Percentiles rank a stretch among this genome's conserved stretches.
Conservation (phyloP, 2,113 vertebrate genomes). For the Salvelinus sp. region DNA sequence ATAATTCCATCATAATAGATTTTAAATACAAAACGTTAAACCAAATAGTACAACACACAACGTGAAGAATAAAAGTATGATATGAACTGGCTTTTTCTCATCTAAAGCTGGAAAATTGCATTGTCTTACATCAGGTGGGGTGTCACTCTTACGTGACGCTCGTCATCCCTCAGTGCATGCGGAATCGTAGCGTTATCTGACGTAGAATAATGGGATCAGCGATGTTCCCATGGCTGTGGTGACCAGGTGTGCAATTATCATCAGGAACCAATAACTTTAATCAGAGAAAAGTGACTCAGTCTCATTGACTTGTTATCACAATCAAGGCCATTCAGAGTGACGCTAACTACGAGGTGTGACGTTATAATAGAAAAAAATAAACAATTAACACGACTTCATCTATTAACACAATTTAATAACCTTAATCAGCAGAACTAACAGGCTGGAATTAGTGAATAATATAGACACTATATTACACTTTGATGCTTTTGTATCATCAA, state of each 20-base stretch:
- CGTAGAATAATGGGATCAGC: neutral
- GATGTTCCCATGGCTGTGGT: conserved; percentile 20
- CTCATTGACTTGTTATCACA: conserved; percentile 59
- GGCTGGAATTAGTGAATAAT: conserved; percentile 51
- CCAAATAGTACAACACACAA: too few relatives aligned
- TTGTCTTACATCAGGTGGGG: too few relatives aligned
- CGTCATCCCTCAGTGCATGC: too few relatives aligned
- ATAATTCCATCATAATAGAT: too few relatives aligned
- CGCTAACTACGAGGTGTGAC: conserved; percentile 66
- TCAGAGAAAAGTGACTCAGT: conserved; percentile 59
- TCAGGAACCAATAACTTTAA: conserved; percentile 44
- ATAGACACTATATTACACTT: conserved; percentile 47
- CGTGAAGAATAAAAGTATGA: too few relatives aligned
- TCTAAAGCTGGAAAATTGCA: too few relatives aligned
- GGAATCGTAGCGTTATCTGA: neutral
- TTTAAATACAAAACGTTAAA: too few relatives aligned
- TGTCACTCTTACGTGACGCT: too few relatives aligned
- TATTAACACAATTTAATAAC: conserved; percentile 49
- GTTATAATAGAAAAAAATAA: conserved; percentile 51
- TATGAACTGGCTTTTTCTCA: too few relatives aligned
- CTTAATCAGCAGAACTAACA: conserved; percentile 67
- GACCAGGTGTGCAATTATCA: conserved; percentile 27
- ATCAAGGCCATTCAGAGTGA: conserved; percentile 63
- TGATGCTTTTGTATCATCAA: conserved; percentile 64
- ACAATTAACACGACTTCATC: conserved; percentile 55